Conservation (phyloP, 2,113 vertebrate genomes). For the Centrocercus urophasianus region DNA sequence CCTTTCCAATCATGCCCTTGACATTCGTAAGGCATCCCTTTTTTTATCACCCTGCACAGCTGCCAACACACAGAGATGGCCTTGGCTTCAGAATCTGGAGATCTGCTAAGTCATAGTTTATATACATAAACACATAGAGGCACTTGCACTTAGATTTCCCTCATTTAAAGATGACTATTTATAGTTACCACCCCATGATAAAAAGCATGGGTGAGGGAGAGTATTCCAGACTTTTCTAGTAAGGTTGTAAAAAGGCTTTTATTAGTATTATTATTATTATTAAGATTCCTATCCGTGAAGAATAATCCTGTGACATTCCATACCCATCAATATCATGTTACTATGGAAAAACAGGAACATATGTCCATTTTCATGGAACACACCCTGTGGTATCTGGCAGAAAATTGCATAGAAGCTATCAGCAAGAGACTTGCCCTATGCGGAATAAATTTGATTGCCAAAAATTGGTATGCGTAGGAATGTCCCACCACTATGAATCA, state of each 20-base stretch:
- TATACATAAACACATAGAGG: background rate
- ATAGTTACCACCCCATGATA: background rate
- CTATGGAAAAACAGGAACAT: background rate
- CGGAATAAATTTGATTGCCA: background rate
- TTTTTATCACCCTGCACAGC: background rate
- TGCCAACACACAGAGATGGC: background rate
- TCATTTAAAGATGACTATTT: background rate
- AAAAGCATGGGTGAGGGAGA: fast-evolving
- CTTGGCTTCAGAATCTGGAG: background rate
- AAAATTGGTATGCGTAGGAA: background rate
- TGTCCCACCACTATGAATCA: background rate
- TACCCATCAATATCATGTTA: background rate
- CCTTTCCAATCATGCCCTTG: background rate
- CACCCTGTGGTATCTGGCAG: background rate
- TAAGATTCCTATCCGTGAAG: background rate
- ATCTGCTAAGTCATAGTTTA: background rate
- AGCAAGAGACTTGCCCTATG: background rate
- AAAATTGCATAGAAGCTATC: background rate
- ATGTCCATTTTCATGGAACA: background rate
- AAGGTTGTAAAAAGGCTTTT: fast-evolving
- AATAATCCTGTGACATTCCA: background rate
- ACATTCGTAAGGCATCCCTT: background rate
- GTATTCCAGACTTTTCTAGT: background rate
- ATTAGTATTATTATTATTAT: background rate
- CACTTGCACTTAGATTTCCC: fast-evolving